These are phyloP conservation scores for Zaprionus taronus DNA, from an alignment of 1,140 invertebrate species.

Conservation along the genomic window DNA sequence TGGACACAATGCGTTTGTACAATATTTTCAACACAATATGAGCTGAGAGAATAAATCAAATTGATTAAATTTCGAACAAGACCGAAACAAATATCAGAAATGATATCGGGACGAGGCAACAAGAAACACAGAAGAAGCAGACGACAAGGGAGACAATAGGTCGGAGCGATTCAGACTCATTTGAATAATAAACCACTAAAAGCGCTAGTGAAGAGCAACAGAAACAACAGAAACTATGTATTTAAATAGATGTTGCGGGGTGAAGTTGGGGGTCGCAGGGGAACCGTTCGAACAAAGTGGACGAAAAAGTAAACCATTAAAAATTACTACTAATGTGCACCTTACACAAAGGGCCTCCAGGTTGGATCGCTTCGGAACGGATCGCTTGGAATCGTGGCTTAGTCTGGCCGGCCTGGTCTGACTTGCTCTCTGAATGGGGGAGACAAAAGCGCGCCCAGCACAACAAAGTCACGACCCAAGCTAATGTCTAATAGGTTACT, in stretches of 20 bases:
- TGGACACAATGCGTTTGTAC: slow-evolving; percentile 66
- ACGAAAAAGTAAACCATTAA: slow-evolving; percentile 80
- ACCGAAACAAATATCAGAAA: slow-evolving; percentile 13
- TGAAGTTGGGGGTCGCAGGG: not conserved
- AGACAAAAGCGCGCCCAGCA: slow-evolving; percentile 64
- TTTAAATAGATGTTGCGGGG: slow-evolving; percentile 67
- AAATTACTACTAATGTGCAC: slow-evolving; percentile 83
- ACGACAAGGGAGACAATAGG: slow-evolving; percentile 35
- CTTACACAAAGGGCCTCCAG: slow-evolving; percentile 68
- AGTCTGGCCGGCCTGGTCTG: not conserved
- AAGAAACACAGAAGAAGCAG: not conserved
- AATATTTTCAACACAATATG: slow-evolving; percentile 81
- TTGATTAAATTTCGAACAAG: slow-evolving; percentile 79
- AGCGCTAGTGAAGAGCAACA: slow-evolving; percentile 42
- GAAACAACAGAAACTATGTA: slow-evolving; percentile 62
- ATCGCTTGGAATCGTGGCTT: slow-evolving; percentile 35
- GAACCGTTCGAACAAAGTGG: slow-evolving; percentile 65
- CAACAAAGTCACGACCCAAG: slow-evolving; percentile 71
- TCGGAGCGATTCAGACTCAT: slow-evolving; percentile 50
- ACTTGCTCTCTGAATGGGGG: not conserved
- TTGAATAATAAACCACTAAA: slow-evolving; percentile 83
- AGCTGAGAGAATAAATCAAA: slow-evolving; percentile 75
- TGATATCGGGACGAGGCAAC: slow-evolving; percentile 19
- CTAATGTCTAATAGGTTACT: slow-evolving; percentile 69
- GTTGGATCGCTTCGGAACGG: not conserved